Evolutionary conservation across 1,140 invertebrate genomes (phyloP).

Genomic region (Geopemphigus sp.): DNA sequence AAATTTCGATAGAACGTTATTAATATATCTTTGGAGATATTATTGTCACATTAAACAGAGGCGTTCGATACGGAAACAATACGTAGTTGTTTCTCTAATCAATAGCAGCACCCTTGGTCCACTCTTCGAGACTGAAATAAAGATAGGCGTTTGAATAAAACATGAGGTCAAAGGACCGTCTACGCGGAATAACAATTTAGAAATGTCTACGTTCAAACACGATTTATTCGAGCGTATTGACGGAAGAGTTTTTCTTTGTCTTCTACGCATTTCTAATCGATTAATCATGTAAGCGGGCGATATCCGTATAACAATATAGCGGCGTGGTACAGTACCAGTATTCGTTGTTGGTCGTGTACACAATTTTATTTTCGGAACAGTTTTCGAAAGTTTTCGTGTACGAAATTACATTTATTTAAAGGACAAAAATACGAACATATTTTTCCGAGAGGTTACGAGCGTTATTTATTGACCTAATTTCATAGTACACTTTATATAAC

Average conservation of each 20-base stretch:
- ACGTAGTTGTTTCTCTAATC: not conserved
- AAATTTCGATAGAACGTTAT: not conserved
- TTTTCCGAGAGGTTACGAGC: too few species aligned
- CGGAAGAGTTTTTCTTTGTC: not conserved
- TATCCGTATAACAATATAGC: not conserved
- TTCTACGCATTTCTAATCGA: not conserved
- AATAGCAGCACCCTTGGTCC: not conserved
- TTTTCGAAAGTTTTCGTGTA: too few species aligned
- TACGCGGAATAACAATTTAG: not conserved
- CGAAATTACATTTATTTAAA: too few species aligned
- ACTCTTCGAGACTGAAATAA: not conserved
- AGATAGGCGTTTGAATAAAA: not conserved
- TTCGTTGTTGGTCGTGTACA: too few species aligned
- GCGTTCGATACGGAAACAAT: not conserved
- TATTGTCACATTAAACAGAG: conserved; percentile 1
- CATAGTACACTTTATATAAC: too few species aligned
- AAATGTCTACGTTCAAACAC: not conserved
- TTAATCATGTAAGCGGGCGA: too few species aligned
- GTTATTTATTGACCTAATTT: too few species aligned
- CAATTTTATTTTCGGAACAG: not conserved
- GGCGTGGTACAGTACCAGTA: too few species aligned
- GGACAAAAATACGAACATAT: too few species aligned
- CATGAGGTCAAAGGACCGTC: not conserved
- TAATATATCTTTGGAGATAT: not conserved
- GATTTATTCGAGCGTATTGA: not conserved